Percentiles rank a stretch among this genome's conserved stretches.
These are phyloP conservation scores for Ascaphus truei DNA, from an alignment of 2,113 vertebrate species.

Conservation along the genomic window DNA sequence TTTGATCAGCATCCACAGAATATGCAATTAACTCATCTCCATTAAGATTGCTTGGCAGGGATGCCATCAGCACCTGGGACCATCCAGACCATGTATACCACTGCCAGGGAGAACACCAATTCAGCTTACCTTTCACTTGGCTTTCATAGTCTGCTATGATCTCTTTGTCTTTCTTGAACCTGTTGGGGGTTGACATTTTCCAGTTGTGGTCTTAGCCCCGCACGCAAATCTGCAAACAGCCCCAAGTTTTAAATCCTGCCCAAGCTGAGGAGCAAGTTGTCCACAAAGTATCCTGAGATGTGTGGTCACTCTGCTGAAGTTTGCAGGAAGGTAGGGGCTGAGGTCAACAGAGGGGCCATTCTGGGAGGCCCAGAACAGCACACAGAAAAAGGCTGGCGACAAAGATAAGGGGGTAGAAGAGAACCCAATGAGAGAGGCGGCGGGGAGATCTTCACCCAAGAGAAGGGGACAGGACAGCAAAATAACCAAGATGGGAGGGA, in stretches of 20 bases:
- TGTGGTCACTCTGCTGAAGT: conserved; percentile 2
- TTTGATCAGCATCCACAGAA: no score
- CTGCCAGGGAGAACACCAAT: not conserved
- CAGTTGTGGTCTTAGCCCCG: conserved; percentile 23
- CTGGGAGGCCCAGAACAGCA: not conserved
- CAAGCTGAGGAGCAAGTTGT: not conserved
- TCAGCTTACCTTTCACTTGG: conserved; percentile 90
- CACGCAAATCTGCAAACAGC: not conserved
- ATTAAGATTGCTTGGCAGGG: not conserved
- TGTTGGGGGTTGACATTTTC: conserved; percentile 86
- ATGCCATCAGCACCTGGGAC: not conserved
- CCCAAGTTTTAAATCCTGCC: not conserved
- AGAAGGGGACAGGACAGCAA: not conserved
- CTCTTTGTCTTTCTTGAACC: conserved; percentile 98
- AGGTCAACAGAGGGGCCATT: conserved; percentile 11
- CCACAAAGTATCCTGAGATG: not conserved
- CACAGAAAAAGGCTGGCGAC: not conserved
- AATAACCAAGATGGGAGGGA: not conserved
- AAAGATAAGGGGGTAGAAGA: not conserved
- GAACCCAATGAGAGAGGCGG: not conserved
- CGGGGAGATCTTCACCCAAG: not conserved
- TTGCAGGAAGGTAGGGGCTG: not conserved
- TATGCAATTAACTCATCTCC: not conserved
- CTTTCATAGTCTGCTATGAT: conserved; percentile 94
- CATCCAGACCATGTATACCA: not conserved